Percentiles rank a stretch among this genome's conserved stretches.
phyloP scores from a whole-genome alignment of 2,113 vertebrate species.

The Corythornis cristatus region DNA sequence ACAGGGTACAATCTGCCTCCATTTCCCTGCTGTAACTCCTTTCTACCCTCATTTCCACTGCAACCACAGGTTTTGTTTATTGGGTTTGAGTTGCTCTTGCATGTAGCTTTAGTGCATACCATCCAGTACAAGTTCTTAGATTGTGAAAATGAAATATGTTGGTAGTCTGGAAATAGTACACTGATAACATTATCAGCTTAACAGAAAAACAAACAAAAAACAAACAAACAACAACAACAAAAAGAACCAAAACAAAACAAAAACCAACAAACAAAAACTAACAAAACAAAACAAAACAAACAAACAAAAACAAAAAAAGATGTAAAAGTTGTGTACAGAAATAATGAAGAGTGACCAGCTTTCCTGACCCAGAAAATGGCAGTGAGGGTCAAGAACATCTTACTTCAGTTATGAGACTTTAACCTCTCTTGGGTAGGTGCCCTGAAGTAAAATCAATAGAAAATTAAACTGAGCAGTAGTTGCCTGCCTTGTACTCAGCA shows the following conservation, averaged over 20 bases:
- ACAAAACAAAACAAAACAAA: not conserved
- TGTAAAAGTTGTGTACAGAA: not conserved
- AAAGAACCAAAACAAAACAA: not conserved
- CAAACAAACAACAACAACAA: too few species aligned
- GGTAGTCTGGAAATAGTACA: not conserved
- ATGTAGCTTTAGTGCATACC: not conserved
- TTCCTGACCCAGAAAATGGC: not conserved
- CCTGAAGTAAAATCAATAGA: not conserved
- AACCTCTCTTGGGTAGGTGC: not conserved
- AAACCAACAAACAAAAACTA: not conserved
- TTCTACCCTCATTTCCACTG: not conserved
- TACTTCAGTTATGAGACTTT: not conserved
- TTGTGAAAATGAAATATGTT: not conserved
- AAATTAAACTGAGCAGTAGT: not conserved
- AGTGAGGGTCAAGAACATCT: not conserved
- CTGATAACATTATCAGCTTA: not conserved
- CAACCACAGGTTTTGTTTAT: not conserved
- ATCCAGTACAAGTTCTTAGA: not conserved
- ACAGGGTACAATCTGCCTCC: not conserved
- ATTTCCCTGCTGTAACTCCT: not conserved
- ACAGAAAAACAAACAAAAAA: not conserved
- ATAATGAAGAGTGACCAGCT: not conserved
- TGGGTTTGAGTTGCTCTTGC: not conserved
- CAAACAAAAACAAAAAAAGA: not conserved
- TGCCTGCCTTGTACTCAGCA: not conserved